Base-by-base conservation (phyloP, 2,113 vertebrate species). In the Lota lota region DNA sequence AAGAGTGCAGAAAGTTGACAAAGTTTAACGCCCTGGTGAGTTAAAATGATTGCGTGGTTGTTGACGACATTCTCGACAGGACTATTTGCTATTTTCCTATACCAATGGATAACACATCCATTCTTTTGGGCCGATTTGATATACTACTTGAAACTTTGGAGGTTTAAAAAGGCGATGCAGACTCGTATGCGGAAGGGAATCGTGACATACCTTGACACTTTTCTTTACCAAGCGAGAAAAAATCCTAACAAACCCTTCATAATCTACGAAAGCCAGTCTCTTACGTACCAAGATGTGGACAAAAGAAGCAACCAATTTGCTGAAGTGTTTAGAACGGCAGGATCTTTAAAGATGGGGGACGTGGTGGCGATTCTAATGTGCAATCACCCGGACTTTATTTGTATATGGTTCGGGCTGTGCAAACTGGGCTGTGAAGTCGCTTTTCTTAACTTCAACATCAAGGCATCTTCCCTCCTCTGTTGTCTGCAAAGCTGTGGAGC, bases 331-430 rank as follows among this genome's bases (percentile, higher is more conserved):
- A 68, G 90, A 4, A 61, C 63, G 0, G 73, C 88, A 0, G 85
- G 79, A 0, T 36, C 63, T 0, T 64, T 94, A 77, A 77, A 79
- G 58, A 90, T 67, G 16, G 94, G 95, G 0, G 93, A 94, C 86
- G 83, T 90, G 0, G 95, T 93, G 5, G 95, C 96, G 4, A 70
- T 96, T 78, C 79, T 96, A 66, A 95, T 98, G 94, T 88, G 79
- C 85, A 98, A 97, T 0, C 94, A 97, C 54, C 93, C 96, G 0
- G 94, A 97, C 70, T 98, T 98, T 36, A 63, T 98, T 1, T 92
- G 94, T 0, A 89, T 89, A 19, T 98, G 96, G 96, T 90, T 98
- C 0, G 96, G 94, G 0, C 83, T 96, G 61, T 89, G 91, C 22
- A 96, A 96, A 58, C 53, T 97, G 77, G 95, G 95, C 80, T 97